Evolutionary conservation across 1,140 invertebrate genomes (phyloP), one percentile per base, ranked within the genome.

Genomic region (Drosophila pectinifera): DNA sequence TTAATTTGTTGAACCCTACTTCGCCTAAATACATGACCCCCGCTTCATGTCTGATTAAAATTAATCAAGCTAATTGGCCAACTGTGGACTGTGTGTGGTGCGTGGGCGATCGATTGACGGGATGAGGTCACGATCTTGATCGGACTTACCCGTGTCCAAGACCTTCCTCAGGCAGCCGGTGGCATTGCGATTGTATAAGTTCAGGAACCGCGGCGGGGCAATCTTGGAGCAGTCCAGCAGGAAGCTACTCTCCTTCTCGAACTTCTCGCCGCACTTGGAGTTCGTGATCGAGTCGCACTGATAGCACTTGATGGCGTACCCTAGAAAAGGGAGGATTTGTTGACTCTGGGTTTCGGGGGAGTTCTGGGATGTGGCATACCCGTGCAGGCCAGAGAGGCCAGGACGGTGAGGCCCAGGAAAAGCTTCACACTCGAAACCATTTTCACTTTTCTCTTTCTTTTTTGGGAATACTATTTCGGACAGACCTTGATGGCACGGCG

Each of bases 81-180:
- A 57, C 16, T 49, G 46, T 1, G 13, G n/a, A 34, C 36, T 1
- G 18, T 53, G 7, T 28, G 28, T 2, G n/a, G 11, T 31, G 51
- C 43, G 63, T 64, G 18, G 42, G 48, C 42, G 0, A 38, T 69
- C 68, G 73, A 43, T 31, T 36, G 1, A n/a, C 8, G 18, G 6
- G 41, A 59, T 77, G 46, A 53, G 38, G 34, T 59, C 75, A 51
- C 18, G 22, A 13, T 53, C 24, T 39, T 13, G 14, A 48, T 39
- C 31, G 1, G 5, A 91, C 90, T 91, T 89, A 91, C 90, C 36
- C 24, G 45, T 43, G 11, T 90, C 86, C 18, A 91, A 55, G 42
- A 48, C 53, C 64, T 89, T 79, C 81, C 80, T 91, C 90, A 91
- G 82, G 78, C 90, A 91, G 11, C 90, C 90, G 20, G 90, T 91